phyloP scores from a whole-genome alignment of 2,888 invertebrate genomes.

The Neoaliturus tenellus region DNA sequence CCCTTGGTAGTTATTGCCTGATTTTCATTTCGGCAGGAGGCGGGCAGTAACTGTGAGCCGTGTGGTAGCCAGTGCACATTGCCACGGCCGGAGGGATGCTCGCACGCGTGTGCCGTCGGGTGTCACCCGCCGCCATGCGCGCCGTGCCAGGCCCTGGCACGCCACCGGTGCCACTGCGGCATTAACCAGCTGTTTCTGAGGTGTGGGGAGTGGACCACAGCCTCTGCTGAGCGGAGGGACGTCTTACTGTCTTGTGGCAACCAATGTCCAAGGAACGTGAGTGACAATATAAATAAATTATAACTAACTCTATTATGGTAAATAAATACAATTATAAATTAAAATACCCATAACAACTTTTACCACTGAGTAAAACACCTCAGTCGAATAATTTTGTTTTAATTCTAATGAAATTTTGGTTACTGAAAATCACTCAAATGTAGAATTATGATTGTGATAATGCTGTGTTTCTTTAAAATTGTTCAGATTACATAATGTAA shows the following conservation, averaged over 20 bases:
- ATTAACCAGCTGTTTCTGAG: slow-evolving; percentile 84
- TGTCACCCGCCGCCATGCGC: slow-evolving; percentile 87
- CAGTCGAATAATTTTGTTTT: no score
- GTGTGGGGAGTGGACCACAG: slow-evolving; percentile 81
- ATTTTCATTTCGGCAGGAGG: slow-evolving; percentile 67
- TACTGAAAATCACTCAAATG: no score
- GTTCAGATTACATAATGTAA: no score
- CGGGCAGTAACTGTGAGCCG: slow-evolving; percentile 75
- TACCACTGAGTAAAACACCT: no score
- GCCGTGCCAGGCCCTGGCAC: slow-evolving; percentile 82
- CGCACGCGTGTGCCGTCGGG: slow-evolving; percentile 81
- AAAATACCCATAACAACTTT: no score
- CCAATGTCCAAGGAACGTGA: slow-evolving; percentile 89
- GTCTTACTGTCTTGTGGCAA: slow-evolving; percentile 81
- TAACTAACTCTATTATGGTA: no score
- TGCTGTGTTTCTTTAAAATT: no score
- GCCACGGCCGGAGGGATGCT: slow-evolving; percentile 83
- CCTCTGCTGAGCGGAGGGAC: slow-evolving; percentile 71
- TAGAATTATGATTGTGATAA: no score
- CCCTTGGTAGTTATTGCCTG: no score
- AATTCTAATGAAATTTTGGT: no score
- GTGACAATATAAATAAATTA: no score
- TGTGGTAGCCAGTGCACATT: slow-evolving; percentile 79
- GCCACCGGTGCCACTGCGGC: slow-evolving; percentile 89
- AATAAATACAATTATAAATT: no score